These are phyloP conservation scores for Phlogophora meticulosa DNA, from an alignment of 2,888 invertebrate species.

Conservation along the genomic window DNA sequence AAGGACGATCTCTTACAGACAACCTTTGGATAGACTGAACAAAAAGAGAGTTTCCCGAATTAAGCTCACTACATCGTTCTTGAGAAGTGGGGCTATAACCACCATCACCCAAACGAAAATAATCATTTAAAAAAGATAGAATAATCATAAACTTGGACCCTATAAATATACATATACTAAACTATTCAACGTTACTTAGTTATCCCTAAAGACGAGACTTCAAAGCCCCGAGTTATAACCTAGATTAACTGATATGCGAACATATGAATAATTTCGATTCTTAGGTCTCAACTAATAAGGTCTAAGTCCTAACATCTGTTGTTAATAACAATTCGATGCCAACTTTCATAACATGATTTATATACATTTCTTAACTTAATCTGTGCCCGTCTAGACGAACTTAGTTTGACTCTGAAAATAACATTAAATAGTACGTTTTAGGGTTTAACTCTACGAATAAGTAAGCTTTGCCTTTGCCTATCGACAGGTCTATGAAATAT, in stretches of 20 bases:
- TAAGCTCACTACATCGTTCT: too few relatives aligned
- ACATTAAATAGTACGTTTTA: conserved; percentile 38
- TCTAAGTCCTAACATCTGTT: conserved; percentile 25
- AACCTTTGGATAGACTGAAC: too few relatives aligned
- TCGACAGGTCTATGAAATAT: background rate
- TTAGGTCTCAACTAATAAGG: conserved; percentile 18
- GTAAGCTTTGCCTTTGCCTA: conserved; percentile 16
- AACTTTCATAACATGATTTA: conserved; percentile 65
- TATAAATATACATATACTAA: background rate
- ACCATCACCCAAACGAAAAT: too few relatives aligned
- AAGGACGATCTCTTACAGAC: too few relatives aligned
- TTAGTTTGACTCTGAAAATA: conserved; percentile 46
- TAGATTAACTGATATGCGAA: conserved; percentile 18
- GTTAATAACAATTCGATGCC: conserved; percentile 33
- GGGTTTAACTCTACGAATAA: conserved; percentile 31
- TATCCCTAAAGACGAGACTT: conserved; percentile 26
- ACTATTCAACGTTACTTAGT: conserved; percentile 17
- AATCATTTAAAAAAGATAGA: too few relatives aligned
- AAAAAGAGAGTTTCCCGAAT: too few relatives aligned
- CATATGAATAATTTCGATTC: conserved; percentile 21
- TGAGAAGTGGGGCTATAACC: too few relatives aligned
- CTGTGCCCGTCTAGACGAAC: conserved; percentile 49
- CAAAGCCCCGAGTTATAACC: conserved; percentile 31
- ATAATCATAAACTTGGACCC: background rate
- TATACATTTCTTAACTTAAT: conserved; percentile 50